Conservation (phyloP, 2,113 vertebrate genomes). For the Microtus oregoni region DNA sequence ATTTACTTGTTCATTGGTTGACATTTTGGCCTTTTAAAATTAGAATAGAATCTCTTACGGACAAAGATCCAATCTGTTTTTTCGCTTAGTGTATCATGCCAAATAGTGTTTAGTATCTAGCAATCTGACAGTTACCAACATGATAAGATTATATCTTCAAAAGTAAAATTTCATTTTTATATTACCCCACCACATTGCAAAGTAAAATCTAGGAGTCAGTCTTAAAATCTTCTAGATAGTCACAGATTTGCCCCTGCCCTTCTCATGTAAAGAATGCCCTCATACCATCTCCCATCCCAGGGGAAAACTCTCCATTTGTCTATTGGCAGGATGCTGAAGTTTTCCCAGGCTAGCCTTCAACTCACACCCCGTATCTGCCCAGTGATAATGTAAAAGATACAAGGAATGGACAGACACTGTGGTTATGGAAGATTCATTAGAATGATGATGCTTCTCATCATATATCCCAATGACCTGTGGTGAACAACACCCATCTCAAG, state of each 20-base stretch:
- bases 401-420: background rate
- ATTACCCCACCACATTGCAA: background rate
- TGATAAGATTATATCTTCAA: background rate
- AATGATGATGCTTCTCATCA: background rate
- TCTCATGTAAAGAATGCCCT: background rate
- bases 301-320: background rate
- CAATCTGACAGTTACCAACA: background rate
- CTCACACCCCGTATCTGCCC: background rate
- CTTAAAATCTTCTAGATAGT: background rate
- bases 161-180: conserved; percentile 29
- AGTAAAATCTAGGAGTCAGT: conserved; percentile 16
- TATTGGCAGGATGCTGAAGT: background rate
- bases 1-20: background rate
- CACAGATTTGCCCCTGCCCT: background rate
- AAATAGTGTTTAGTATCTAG: background rate
- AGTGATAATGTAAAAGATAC: background rate
- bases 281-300: background rate
- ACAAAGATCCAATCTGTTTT: background rate
- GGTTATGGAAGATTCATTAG: background rate
- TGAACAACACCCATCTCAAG: background rate
- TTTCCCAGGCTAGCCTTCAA: background rate
- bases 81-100: background rate
- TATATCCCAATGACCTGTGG: background rate
- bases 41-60: background rate
- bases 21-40: background rate